phyloP scores from a whole-genome alignment of 2,888 invertebrate species.

The Aethes cnicana region DNA sequence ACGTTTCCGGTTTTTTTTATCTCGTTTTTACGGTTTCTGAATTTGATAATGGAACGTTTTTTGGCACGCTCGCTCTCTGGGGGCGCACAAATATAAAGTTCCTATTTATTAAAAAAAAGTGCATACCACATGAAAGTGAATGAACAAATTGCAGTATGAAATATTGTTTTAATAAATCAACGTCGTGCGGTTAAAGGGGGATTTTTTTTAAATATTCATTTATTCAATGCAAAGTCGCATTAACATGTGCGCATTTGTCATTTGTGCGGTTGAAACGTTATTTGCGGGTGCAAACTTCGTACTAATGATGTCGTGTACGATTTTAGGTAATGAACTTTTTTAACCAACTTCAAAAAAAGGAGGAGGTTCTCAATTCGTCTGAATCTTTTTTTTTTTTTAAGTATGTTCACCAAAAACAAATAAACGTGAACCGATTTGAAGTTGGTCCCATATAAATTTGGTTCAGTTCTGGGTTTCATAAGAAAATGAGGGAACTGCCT shows the following conservation, averaged over 20 bases:
- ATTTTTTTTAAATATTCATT: constrained; percentile 18
- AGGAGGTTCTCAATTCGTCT: too few species aligned
- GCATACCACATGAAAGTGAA: constrained; percentile 22
- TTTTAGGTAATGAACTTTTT: too few species aligned
- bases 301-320: not conserved
- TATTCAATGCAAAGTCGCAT: constrained; percentile 21
- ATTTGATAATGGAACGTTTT: constrained; percentile 47
- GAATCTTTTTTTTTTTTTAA: too few species aligned
- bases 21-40: constrained; percentile 45
- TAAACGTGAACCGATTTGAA: too few species aligned
- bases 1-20: constrained; percentile 65
- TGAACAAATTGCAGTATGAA: constrained; percentile 24
- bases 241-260: constrained; percentile 22
- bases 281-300: not conserved
- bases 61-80: constrained; percentile 46
- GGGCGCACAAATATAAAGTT: constrained; percentile 12
- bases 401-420: too few species aligned
- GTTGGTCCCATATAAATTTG: too few species aligned
- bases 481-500: too few species aligned
- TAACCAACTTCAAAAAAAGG: too few species aligned
- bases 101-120: constrained; percentile 17
- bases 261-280: not conserved
- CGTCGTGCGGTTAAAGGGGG: constrained; percentile 19
- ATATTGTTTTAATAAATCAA: constrained; percentile 29
- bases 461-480: too few species aligned